Percentiles rank a stretch among this genome's conserved stretches.
Conservation (phyloP, 2,797 vertebrate species). For the Syncerus caffer region DNA sequence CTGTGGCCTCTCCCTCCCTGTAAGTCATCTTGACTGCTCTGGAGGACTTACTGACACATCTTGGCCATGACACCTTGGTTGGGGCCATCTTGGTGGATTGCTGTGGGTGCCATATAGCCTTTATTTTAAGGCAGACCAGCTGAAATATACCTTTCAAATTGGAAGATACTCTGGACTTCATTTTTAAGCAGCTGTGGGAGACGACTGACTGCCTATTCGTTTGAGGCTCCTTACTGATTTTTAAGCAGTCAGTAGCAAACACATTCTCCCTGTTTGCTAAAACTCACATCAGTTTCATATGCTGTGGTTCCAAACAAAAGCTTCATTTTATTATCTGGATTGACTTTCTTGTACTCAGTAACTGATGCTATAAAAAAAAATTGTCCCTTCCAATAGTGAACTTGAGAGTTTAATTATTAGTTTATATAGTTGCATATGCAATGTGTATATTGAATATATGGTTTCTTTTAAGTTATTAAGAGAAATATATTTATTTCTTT, state of each 20-base stretch:
- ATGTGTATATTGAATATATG: background rate
- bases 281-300: background rate
- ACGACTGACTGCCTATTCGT: background rate
- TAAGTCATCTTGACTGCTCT: background rate
- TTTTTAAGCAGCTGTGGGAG: background rate
- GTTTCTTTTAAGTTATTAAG: background rate
- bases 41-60: background rate
- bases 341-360: background rate
- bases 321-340: background rate
- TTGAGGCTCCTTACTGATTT: background rate
- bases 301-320: background rate
- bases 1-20: fast-evolving
- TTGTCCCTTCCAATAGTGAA: background rate
- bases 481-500: background rate
- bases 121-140: background rate
- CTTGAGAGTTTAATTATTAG: background rate
- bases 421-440: background rate
- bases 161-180: background rate
- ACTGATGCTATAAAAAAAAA: background rate
- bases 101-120: background rate
- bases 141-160: background rate
- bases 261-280: background rate
- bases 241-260: background rate
- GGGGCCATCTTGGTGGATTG: background rate
- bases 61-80: background rate